A percentile compares a stretch with the other conserved stretches of the same genome.
phyloP scores from a whole-genome alignment of 1,140 invertebrate genomes.

The Colletes gigas region DNA sequence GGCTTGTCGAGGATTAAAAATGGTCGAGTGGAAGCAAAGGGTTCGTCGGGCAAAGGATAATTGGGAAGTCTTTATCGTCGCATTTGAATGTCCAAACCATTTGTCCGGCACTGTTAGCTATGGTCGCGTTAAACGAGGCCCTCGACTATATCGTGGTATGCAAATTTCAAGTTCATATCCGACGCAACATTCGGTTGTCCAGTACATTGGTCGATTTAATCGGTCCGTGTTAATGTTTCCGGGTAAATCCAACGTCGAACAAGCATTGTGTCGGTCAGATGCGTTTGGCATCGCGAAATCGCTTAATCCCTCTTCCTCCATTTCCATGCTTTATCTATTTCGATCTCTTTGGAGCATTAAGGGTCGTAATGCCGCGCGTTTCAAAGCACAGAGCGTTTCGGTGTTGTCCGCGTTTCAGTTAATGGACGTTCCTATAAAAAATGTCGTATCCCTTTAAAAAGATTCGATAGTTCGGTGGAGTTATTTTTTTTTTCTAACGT shows the following conservation, averaged over 20 bases:
- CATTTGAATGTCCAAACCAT: not conserved
- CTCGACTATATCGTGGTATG: conserved; percentile 8
- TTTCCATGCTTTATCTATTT: conserved; percentile 38
- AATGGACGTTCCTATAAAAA: not conserved
- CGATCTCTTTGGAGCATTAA: conserved; percentile 31
- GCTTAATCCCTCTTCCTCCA: conserved; percentile 47
- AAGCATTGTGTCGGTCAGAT: conserved; percentile 26
- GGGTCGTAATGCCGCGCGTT: not conserved
- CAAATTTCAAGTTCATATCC: conserved; percentile 45
- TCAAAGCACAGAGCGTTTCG: not conserved
- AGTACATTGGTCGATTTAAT: conserved; percentile 45
- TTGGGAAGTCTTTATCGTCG: no score
- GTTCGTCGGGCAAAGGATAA: no score
- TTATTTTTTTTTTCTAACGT: no score
- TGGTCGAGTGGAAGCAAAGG: no score
- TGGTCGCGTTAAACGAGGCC: not conserved
- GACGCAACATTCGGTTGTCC: conserved; percentile 1
- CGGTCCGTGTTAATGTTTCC: conserved; percentile 41
- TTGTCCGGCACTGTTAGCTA: not conserved
- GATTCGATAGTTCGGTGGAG: no score
- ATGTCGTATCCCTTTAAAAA: no score
- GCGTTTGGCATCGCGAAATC: conserved; percentile 29
- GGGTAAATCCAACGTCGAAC: conserved; percentile 49
- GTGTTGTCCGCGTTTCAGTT: not conserved
- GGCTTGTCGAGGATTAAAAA: no score